Conservation (phyloP, 2,888 invertebrate species). For the Acronicta alni region DNA sequence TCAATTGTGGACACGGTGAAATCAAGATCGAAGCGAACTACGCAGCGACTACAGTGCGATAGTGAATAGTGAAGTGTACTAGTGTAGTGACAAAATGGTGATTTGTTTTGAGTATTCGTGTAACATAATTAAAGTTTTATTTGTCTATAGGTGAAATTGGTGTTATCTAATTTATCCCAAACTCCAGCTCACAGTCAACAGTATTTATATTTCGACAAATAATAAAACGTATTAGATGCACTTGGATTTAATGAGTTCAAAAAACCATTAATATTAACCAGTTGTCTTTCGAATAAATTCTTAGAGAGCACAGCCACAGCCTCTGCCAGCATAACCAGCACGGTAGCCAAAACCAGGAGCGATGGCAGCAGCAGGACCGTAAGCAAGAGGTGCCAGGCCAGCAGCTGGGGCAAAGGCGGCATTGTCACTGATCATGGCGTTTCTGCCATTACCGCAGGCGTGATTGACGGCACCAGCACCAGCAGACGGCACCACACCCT, state of each 20-base stretch:
- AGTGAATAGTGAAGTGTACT: too few relatives aligned
- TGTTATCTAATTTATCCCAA: too few relatives aligned
- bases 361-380: background rate
- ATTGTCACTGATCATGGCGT: constrained; percentile 19
- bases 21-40: too few relatives aligned
- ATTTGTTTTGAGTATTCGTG: too few relatives aligned
- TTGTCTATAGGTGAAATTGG: too few relatives aligned
- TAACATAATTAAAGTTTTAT: too few relatives aligned
- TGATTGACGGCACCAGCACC: constrained; percentile 41
- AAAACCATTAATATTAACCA: background rate
- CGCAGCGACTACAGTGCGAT: too few relatives aligned
- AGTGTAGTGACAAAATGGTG: too few relatives aligned
- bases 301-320: constrained; percentile 16
- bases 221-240: too few relatives aligned
- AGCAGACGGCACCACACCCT: constrained; percentile 35
- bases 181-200: too few relatives aligned
- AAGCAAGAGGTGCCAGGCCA: too few relatives aligned
- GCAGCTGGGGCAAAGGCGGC: constrained; percentile 11
- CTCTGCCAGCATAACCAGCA: constrained; percentile 5
- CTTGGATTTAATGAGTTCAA: background rate
- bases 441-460: constrained; percentile 34
- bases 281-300: background rate
- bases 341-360: background rate
- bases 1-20: too few relatives aligned
- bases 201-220: constrained; percentile 6